Base-by-base conservation (phyloP, 64 coral and sea anemone species). In the Stichodactyla helianthus region DNA sequence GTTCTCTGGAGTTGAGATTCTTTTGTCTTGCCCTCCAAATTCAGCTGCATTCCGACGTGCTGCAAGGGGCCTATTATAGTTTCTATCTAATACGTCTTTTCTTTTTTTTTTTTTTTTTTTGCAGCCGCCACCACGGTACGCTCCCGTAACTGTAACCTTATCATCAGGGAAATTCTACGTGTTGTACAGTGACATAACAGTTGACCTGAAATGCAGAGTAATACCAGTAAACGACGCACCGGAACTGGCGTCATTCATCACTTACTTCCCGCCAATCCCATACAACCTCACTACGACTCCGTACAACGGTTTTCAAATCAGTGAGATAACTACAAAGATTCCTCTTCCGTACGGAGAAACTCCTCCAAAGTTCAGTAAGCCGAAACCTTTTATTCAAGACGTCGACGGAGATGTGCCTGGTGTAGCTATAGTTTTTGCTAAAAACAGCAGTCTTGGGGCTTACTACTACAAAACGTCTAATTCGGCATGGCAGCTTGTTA, bases 191-290 rank as follows among this genome's bases (percentile, higher is more conserved):
- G 63, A 51, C 6, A 81, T 10, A 18, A 81, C 28, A 19, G 50
- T 68, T 68, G 19, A 68, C 19, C 63, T 68, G 18, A 20, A 20
- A 68, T 68, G 63, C n/a, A 68, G 19, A 28, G 92, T 93, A 4
- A 61, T 82, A 59, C 7, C 88, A 12, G 78, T 93, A 10, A 93
- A 93, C 67, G 92, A 93, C 59, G 44, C 0, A 28, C 92, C 92
- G 4, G 12, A 77, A 11, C 53, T 90, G 26, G 62, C 54, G 10
- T 83, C 62, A 9, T 83, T 35, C 28, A 11, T 22, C 23, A 77
- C 61, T 6, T 71, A 62, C 55, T 82, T 93, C 20, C 62, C 83
- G 2, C 88, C 92, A 8, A 86, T 93, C 65, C 68, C 77, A 9
- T 93, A 55, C 52, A 90, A 93, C 88, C 44, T 82, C 10, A 83